These are phyloP conservation scores for Hippocampus kuda DNA, from an alignment of 2,797 vertebrate genomes.

Conservation along the genomic window DNA sequence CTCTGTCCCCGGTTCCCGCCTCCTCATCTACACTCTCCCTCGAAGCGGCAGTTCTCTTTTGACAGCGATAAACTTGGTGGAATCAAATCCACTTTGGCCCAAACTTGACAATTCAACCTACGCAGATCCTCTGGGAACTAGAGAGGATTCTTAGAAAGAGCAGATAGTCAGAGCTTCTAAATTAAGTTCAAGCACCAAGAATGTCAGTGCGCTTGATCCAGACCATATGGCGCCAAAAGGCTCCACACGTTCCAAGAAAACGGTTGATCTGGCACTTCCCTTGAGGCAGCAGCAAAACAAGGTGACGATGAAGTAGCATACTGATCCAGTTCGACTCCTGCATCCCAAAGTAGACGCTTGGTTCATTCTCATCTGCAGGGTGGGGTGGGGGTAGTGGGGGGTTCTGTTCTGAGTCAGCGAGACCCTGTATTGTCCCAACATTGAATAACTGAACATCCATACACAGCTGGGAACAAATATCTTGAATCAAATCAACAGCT, in stretches of 20 bases:
- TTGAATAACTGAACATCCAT: not conserved
- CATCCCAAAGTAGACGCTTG: not conserved
- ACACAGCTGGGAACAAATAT: not conserved
- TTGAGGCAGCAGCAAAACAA: not conserved
- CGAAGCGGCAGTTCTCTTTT: not conserved
- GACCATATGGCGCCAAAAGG: not conserved
- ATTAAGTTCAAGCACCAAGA: too few relatives aligned
- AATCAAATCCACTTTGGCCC: not conserved
- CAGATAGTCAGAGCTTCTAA: not conserved
- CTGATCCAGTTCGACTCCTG: not conserved
- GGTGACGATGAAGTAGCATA: not conserved
- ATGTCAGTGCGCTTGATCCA: not conserved
- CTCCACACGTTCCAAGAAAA: not conserved
- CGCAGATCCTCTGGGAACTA: not conserved
- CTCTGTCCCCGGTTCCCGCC: not conserved
- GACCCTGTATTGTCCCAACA: not conserved
- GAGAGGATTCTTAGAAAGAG: not conserved
- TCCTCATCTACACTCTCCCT: not conserved
- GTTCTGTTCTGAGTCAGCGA: not conserved
- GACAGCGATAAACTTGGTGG: not conserved
- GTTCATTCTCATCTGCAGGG: not conserved
- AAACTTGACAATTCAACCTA: not conserved
- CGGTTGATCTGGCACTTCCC: not conserved
- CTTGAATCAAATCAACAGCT: not conserved
- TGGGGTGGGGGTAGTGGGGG: too few relatives aligned